Base-by-base conservation (phyloP, 2,797 vertebrate species). In the Protosalanx chinensis region DNA sequence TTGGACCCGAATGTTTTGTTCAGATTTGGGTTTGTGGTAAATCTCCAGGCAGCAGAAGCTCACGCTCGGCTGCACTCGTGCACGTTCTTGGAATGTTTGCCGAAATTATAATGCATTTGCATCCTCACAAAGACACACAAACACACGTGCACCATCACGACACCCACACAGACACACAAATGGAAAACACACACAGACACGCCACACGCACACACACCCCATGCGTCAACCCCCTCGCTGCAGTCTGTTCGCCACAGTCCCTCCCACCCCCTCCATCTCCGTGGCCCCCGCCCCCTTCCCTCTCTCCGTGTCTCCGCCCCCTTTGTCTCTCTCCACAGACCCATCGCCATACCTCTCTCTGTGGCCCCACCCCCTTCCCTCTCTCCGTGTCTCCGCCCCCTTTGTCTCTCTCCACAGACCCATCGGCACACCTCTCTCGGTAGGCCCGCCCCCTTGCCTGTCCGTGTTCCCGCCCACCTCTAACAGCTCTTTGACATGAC, bases 401-500 rank as follows among this genome's bases (percentile, higher is more conserved):
- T n/a, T n/a, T 41, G n/a, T 4, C 10, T 10, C 37, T 4, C 10
- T 41, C 37, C 4, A 4, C 37, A 41, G 15, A 15, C 51, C 18
- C 3, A 7, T 16, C 15, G 4, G 15, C 8, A 7, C 5, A 6
- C 3, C 18, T 53, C 37, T 2, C 12, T 41, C 37, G 10, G 37
- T 12, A 10, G 41, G 8, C 41, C 13, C 41, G 8, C 13, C 41
- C 41, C 41, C 10, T 46, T 12, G 10, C 10, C 37, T 2, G 5
- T 6, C 33, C 33, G 5, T n/a, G 18, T 10, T 6, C 33, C 33
- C 33, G 1, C 35, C 6, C 35, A 27, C 23, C 23, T 1, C 23
- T 27, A 79, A 76, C 51, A 27, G 76, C 46, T 76, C 77, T 74
- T 71, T 5, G 37, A 30, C 23, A 29, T 51, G 7, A 29, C 64